phyloP scores from a whole-genome alignment of 2,888 invertebrate species.

The Sesia bembeciformis region DNA sequence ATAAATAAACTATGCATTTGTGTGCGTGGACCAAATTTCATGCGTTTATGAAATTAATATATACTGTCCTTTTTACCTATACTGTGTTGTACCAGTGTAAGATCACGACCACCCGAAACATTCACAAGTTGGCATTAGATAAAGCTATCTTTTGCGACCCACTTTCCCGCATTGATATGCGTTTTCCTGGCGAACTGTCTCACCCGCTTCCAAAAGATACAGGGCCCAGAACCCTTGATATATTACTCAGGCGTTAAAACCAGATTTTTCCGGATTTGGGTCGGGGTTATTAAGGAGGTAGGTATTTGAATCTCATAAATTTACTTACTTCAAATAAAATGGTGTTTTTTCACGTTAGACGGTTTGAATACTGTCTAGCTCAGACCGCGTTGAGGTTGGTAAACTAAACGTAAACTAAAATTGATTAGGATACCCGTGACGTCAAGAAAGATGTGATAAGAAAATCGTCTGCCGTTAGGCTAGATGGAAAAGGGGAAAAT shows the following conservation, averaged over 20 bases:
- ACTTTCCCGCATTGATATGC: slow-evolving; percentile 12
- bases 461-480: too few species aligned
- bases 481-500: too few species aligned
- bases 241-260: neutral
- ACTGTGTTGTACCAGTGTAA: neutral
- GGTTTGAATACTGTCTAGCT: too few species aligned
- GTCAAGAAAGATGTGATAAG: too few species aligned
- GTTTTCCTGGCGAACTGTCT: slow-evolving; percentile 6
- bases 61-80: neutral
- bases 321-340: too few species aligned
- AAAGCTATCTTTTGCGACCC: slow-evolving; percentile 26
- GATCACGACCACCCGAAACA: slow-evolving; percentile 19
- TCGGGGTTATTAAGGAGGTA: neutral
- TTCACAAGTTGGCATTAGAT: slow-evolving; percentile 27
- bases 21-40: neutral
- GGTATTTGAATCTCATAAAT: too few species aligned
- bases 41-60: neutral
- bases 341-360: too few species aligned
- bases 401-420: too few species aligned
- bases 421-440: too few species aligned
- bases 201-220: neutral
- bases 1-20: too few species aligned
- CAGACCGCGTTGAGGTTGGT: too few species aligned
- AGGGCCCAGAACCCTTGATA: neutral
- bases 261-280: neutral